Percentiles rank a stretch among this genome's conserved stretches.
Conservation (phyloP, 2,113 vertebrate genomes). For the Oreochromis spilurus region DNA sequence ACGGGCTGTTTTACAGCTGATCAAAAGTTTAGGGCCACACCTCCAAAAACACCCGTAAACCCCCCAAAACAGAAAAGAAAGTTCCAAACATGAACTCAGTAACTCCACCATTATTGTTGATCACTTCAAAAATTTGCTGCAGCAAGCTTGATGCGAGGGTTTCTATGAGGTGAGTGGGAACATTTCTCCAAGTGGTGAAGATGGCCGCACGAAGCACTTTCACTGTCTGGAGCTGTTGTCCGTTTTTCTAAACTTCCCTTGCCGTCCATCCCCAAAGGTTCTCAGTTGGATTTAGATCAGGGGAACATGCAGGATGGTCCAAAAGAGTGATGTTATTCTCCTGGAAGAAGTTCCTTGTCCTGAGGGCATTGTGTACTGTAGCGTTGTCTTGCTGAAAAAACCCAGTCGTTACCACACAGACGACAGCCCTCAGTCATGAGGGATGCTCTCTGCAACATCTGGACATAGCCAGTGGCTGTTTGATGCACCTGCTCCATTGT, state of each 20-base stretch:
- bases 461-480: neutral
- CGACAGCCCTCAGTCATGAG: neutral
- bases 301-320: rapidly evolving
- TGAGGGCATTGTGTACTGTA: neutral
- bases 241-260: neutral
- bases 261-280: neutral
- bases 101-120: neutral
- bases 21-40: neutral
- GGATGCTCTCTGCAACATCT: neutral
- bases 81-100: neutral
- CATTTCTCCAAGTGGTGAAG: rapidly evolving
- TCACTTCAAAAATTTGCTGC: neutral
- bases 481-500: neutral
- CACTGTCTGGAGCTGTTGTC: neutral
- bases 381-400: neutral
- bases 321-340: neutral
- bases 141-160: neutral
- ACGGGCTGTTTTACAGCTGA: neutral
- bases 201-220: rapidly evolving
- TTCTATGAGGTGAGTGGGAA: neutral
- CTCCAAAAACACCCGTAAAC: neutral
- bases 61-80: neutral
- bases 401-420: neutral
- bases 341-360: neutral
- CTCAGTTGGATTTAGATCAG: neutral